Base-by-base conservation (phyloP, 2,113 vertebrate species). In the Tylochromis polylepis region DNA sequence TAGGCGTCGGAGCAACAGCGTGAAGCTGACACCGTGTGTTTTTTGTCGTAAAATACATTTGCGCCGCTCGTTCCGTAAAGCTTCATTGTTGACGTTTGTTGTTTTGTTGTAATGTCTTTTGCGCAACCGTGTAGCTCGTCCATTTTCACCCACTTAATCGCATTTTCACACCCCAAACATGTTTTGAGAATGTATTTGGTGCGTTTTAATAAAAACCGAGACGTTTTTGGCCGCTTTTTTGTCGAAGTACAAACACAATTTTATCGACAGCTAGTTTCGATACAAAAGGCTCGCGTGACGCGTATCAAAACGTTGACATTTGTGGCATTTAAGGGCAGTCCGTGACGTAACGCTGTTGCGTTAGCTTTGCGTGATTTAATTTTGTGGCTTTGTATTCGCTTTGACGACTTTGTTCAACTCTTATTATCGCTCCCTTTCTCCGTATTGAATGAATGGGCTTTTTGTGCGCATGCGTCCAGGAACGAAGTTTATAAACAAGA, bases 371-470 rank as follows among this genome's bases (percentile, higher is more conserved):
- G 3, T 5, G 27, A 4, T 24, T 41, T 16, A 4, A 18, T 18
- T 79, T 67, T 1, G 41, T 20, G 79, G n/a, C n/a, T 67, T 5
- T 59, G 62, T 4, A 58, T 22, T 65, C 16, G 3, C 41, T 87
- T 82, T 27, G 0, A 46, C n/a, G 22, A 77, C 49, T 85, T 87
- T 36, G 3, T 77, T 49, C 1, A 18, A 53, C 62, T 80, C 46
- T 22, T 82, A 81, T 87, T 78, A 31, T 92, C 57, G 77, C 41
- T 77, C 57, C 53, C 43, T n/a, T 59, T 78, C 75, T 87, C 96
- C 93, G 95, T 96, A 96, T 85, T 95, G 98, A 99, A 98, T 99
- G 98, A 98, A 99, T 99, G 98, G 96, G 95, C 92, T 89, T 72
- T 87, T 34, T 94, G 24, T 95, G 97, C 98, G 98, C 98, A 94